A percentile compares a stretch with the other conserved stretches of the same genome.
Conservation (phyloP, 2,113 vertebrate genomes). For the Phyllostomus discolor region DNA sequence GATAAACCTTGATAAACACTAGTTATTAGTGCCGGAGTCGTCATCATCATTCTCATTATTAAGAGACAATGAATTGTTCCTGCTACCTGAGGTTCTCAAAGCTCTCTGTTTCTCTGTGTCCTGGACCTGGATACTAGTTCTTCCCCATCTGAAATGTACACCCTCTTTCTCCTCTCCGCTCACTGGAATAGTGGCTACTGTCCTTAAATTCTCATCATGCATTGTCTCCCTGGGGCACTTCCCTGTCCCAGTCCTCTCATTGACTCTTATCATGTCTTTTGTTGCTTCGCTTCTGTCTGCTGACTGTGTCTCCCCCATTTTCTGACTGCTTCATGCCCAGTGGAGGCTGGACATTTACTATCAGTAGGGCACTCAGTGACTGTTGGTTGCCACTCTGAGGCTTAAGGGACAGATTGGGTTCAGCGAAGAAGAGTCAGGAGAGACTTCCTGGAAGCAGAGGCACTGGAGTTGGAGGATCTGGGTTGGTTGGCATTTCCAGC, state of each 20-base stretch:
- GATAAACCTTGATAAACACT: background rate
- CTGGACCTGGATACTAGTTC: background rate
- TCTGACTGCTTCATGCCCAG: background rate
- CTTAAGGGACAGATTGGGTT: background rate
- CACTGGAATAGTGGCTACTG: background rate
- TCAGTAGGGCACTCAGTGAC: background rate
- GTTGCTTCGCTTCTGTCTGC: background rate
- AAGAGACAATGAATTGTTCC: background rate
- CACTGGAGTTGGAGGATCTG: background rate
- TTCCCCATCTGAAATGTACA: background rate
- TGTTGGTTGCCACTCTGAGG: background rate
- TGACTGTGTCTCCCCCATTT: background rate
- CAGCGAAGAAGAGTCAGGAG: background rate
- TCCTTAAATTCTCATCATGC: background rate
- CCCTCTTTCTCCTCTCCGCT: background rate
- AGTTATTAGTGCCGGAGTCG: background rate
- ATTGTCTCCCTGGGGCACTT: background rate
- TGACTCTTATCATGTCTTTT: background rate
- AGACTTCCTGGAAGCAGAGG: conserved; percentile 26
- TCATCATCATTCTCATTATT: background rate
- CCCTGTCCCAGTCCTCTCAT: background rate
- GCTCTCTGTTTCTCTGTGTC: background rate
- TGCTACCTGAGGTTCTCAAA: background rate
- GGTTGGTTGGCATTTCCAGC: background rate
- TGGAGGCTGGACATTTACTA: background rate